Evolutionary conservation across 1,140 invertebrate genomes (phyloP).

Genomic region (Leguminivora glycinivorella): DNA sequence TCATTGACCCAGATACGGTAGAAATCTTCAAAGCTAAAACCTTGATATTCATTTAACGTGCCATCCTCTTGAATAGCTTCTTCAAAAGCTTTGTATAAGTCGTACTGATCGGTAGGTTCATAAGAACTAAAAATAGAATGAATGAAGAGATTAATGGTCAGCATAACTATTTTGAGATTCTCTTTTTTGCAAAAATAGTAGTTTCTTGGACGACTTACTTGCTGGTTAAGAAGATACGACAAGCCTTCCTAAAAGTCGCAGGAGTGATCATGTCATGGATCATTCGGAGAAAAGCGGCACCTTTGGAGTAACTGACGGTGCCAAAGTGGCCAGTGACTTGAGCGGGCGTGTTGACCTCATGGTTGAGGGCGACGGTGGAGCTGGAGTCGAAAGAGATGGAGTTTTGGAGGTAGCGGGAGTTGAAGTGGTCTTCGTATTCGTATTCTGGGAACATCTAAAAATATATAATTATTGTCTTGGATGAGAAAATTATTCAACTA

Average conservation of each 20-base stretch:
- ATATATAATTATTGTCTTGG: not conserved
- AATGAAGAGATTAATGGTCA: not conserved
- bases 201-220: conserved; percentile 49
- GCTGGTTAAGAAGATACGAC: conserved; percentile 75
- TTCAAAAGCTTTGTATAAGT: conserved; percentile 82
- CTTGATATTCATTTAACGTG: conserved; percentile 47
- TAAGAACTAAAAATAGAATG: conserved; percentile 71
- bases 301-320: conserved; percentile 86
- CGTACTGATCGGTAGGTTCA: conserved; percentile 80
- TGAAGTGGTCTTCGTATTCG: conserved; percentile 79
- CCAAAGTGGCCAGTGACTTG: conserved; percentile 85
- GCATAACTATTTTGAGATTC: too few species aligned
- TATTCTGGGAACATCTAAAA: conserved; percentile 76
- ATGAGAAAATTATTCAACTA: too few species aligned
- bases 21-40: conserved; percentile 60
- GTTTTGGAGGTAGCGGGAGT: conserved; percentile 82
- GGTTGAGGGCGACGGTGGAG: conserved; percentile 82
- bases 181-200: not conserved
- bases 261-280: conserved; percentile 84
- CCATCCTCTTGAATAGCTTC: conserved; percentile 67
- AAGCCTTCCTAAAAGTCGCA: conserved; percentile 81
- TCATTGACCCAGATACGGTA: conserved; percentile 82
- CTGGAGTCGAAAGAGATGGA: conserved; percentile 84
- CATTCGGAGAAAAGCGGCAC: conserved; percentile 86
- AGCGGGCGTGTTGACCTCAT: conserved; percentile 76